Base-by-base conservation (phyloP, 2,888 invertebrate species). In the Erebia palarica region DNA sequence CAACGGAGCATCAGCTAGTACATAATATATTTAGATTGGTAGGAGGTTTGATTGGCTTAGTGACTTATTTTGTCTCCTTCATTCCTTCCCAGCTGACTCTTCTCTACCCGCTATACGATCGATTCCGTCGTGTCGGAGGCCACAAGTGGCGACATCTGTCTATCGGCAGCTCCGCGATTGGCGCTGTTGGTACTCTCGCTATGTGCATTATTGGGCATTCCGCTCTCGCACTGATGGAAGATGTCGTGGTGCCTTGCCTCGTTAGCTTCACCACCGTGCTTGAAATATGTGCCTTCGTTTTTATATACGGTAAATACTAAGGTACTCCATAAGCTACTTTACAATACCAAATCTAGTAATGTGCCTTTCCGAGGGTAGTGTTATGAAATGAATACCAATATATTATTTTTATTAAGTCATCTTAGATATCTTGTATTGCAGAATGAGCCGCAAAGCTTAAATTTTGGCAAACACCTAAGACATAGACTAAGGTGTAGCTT, bases 71-170 rank as follows among this genome's bases (percentile, higher is more conserved):
- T 69, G n/a, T 69, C 55, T 70, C 36, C 55, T 81, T 85, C n/a
- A n/a, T n/a, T n/a, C n/a, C n/a, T n/a, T n/a, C n/a, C 18, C 81
- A 92, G 92, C 71, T 92, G 0, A 80, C 82, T 0, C 78, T 87
- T 2, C 73, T 90, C 2, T 87, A 85, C 67, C 92, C 92, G 0
- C 27, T 91, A 4, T 89, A 84, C 75, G 90, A 89, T 16, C 86
- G 84, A 0, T 80, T 85, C 53, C 86, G 88, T 3, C 87, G 88
- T 1, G 68, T 84, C 0, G 84, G 86, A 0, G 86, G 87, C 0
- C 66, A 78, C 5, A 84, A 85, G 42, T 92, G 92, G 92, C 85
- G 90, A 0, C 61, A 83, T 18, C 47, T 80, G 9, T 80, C 86
- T 1, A 79, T 86, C 18, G 79, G 70, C 18, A 79, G 77, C 7